Evolutionary conservation across 2,888 invertebrate genomes (phyloP), one percentile per base, ranked within the genome.

Genomic region (Carpatolechia fugitivella): DNA sequence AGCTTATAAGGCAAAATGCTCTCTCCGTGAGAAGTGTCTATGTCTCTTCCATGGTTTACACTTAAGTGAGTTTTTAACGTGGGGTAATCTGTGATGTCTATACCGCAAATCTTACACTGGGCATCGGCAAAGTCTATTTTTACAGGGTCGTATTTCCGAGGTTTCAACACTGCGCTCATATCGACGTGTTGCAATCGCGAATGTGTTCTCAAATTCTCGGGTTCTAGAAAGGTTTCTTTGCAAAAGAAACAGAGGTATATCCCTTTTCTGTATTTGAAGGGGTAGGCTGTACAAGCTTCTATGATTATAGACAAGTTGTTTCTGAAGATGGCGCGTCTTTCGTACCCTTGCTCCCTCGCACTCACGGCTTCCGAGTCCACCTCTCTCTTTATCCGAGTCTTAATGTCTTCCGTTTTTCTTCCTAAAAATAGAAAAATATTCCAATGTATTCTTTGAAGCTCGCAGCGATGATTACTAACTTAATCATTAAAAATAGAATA

Each of bases 341-440:
- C 78, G 63, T 71, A 78, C 14, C 68, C 78, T 52, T 68, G 64
- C 31, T 67, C 69, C 52, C 71, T 65, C 20, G 63, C 59, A 41
- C 56, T 55, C 33, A 11, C 24, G 40, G 66, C 66, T 61, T 74
- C 58, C 47, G 68, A 71, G 60, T 74, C 75, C 73, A 75, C 72
- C 69, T 80, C 81, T 48, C 59, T 62, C 70, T 80, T 82, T 41
- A 44, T 44, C 44, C 5, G 20, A 41, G 20, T 29, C 13, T 73
- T 63, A 70, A 77, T 70, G 44, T 76, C 82, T 68, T 78, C 76
- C 47, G 67, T 62, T 78, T 81, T 81, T 74, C 76, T 76, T 82
- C 89, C 88, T 89, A 89, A 86, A 89, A 89, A 89, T 85, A 89
- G 80, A 88, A 87, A 86, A 88, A 83, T 60, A 44, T 69, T 76